Conservation (phyloP, 2,888 invertebrate species). For the Drosophila emarginata region DNA sequence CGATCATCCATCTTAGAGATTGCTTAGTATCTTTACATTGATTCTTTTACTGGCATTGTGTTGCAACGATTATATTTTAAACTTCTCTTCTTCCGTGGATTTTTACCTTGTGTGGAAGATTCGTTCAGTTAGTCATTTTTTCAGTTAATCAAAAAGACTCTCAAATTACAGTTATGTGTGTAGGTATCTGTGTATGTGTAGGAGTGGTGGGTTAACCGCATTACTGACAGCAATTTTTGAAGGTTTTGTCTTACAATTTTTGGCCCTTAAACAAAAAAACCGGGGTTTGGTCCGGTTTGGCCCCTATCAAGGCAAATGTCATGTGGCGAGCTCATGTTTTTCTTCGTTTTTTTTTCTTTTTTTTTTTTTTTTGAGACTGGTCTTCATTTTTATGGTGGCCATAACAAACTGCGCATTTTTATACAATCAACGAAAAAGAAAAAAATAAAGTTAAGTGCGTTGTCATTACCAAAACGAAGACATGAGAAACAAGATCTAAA, state of each 20-base stretch:
- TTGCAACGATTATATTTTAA: not conserved
- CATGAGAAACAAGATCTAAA: constrained; percentile 23
- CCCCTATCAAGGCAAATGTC: constrained; percentile 44
- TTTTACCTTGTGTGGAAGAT: constrained; percentile 14
- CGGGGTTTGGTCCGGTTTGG: not conserved
- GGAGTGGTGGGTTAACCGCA: constrained; percentile 47
- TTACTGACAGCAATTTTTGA: constrained; percentile 38
- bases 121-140: constrained; percentile 22
- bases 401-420: constrained; percentile 53
- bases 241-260: constrained; percentile 34
- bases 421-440: not conserved
- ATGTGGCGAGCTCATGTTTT: constrained; percentile 55
- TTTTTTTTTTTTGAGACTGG: constrained; percentile 20
- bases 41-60: no score
- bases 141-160: constrained; percentile 38
- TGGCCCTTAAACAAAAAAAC: constrained; percentile 21
- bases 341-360: constrained; percentile 26
- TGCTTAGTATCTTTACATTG: no score
- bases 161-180: constrained; percentile 60
- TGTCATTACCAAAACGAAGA: constrained; percentile 57
- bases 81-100: not conserved
- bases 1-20: no score
- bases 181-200: constrained; percentile 1
- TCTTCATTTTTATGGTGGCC: constrained; percentile 44
- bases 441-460: constrained; percentile 66